These are phyloP conservation scores for Pyrrhia umbra DNA, from an alignment of 2,888 invertebrate species.

Conservation along the genomic window DNA sequence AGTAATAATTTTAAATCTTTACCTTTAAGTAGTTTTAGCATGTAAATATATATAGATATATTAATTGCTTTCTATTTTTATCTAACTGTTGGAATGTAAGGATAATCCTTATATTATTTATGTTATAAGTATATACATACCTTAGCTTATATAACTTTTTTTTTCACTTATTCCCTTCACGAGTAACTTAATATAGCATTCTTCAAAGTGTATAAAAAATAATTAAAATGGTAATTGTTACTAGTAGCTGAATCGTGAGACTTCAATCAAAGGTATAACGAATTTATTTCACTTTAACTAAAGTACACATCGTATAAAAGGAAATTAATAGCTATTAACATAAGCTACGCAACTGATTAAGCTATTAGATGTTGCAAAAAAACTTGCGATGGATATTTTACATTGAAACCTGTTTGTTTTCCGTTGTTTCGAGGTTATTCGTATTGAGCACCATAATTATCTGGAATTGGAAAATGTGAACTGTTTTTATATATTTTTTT, in stretches of 20 bases:
- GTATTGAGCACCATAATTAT: background rate
- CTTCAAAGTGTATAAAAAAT: conserved; percentile 3
- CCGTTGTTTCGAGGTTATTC: conserved; percentile 5
- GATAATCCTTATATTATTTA: too few species aligned
- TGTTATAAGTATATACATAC: too few species aligned
- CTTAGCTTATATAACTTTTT: background rate
- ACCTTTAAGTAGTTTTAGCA: too few species aligned
- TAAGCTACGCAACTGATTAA: conserved; percentile 19
- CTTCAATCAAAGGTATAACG: conserved; percentile 34
- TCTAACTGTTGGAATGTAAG: too few species aligned
- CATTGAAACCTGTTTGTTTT: conserved; percentile 24
- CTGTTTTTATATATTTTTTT: too few species aligned
- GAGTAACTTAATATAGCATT: conserved; percentile 1
- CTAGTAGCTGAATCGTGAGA: conserved; percentile 33
- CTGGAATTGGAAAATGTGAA: too few species aligned
- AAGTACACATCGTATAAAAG: conserved; percentile 32
- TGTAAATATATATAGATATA: too few species aligned
- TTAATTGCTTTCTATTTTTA: too few species aligned
- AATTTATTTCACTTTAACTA: conserved; percentile 32
- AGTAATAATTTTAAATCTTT: too few species aligned
- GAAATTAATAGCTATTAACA: conserved; percentile 51
- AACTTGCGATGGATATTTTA: conserved; percentile 12
- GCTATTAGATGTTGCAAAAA: conserved; percentile 28
- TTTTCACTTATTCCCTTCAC: background rate
- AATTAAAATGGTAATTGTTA: background rate